These are phyloP conservation scores for Drosophila pseudotakahashii DNA, from an alignment of 2,888 invertebrate genomes.

Conservation along the genomic window DNA sequence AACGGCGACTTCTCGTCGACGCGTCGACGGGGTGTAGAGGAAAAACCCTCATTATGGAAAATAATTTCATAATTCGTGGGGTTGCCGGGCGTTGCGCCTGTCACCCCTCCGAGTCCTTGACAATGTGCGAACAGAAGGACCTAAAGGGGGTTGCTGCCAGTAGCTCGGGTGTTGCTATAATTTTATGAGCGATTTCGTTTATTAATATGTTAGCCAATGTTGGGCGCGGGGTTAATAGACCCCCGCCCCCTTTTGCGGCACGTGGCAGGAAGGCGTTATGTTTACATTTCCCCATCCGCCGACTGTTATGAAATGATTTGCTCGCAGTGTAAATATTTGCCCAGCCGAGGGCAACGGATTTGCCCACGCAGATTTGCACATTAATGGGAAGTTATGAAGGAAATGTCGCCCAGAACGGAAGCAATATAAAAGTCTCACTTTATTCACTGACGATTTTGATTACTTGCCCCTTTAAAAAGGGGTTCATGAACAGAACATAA, in stretches of 20 bases:
- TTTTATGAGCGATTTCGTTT: constrained; percentile 81
- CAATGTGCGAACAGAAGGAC: constrained; percentile 59
- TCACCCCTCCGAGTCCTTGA: constrained; percentile 40
- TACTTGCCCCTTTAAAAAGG: no score
- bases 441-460: background rate
- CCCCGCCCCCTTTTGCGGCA: constrained; percentile 32
- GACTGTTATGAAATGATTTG: constrained; percentile 78
- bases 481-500: no score
- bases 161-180: constrained; percentile 76
- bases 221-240: constrained; percentile 37
- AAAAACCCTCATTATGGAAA: constrained; percentile 81
- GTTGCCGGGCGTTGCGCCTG: constrained; percentile 53
- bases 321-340: constrained; percentile 79
- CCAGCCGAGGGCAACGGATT: constrained; percentile 55
- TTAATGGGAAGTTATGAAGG: constrained; percentile 79
- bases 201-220: constrained; percentile 74
- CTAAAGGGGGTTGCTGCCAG: constrained; percentile 29
- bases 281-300: constrained; percentile 72
- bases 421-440: constrained; percentile 39
- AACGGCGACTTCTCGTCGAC: constrained; percentile 75
- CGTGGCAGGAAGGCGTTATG: constrained; percentile 83
- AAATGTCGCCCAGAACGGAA: constrained; percentile 50
- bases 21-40: constrained; percentile 52
- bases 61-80: constrained; percentile 85
- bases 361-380: constrained; percentile 68